phyloP scores from a whole-genome alignment of 2,113 vertebrate species.

The Saguinus imperator region DNA sequence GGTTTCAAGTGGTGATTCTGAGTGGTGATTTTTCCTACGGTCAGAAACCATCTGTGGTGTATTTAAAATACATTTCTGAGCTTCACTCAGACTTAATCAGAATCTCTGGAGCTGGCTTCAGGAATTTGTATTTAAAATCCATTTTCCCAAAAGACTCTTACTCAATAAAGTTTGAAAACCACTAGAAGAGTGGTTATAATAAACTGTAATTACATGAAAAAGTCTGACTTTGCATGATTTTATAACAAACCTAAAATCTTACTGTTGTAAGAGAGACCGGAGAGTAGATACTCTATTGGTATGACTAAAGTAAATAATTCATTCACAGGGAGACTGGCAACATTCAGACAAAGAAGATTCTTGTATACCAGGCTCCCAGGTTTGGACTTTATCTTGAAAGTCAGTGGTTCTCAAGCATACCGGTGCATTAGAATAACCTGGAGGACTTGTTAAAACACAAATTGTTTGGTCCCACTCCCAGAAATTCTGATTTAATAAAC shows the following conservation, averaged over 20 bases:
- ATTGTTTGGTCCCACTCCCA: neutral
- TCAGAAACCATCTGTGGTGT: neutral
- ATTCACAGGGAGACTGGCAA: neutral
- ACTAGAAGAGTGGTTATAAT: neutral
- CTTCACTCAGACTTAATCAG: neutral
- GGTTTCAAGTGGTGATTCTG: neutral
- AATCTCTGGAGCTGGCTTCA: neutral
- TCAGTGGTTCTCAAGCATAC: neutral
- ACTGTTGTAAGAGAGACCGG: neutral
- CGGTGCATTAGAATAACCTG: neutral
- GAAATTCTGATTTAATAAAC: neutral
- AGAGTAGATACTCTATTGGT: neutral
- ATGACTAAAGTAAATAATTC: neutral
- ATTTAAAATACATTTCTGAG: neutral
- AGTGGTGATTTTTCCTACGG: neutral
- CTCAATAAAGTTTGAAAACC: neutral
- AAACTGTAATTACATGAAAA: neutral
- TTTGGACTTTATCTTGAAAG: neutral
- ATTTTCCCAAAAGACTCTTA: neutral
- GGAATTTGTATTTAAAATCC: neutral
- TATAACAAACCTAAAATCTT: neutral
- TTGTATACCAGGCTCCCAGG: neutral
- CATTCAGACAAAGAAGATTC: neutral
- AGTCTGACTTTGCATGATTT: neutral
- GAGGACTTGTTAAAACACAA: neutral